Percentiles rank a stretch among this genome's conserved stretches.
phyloP scores from a whole-genome alignment of 30 jellyfish, hydroid and myxozoan genomes.

The Aurelia aurita complex sp. Pacific region DNA sequence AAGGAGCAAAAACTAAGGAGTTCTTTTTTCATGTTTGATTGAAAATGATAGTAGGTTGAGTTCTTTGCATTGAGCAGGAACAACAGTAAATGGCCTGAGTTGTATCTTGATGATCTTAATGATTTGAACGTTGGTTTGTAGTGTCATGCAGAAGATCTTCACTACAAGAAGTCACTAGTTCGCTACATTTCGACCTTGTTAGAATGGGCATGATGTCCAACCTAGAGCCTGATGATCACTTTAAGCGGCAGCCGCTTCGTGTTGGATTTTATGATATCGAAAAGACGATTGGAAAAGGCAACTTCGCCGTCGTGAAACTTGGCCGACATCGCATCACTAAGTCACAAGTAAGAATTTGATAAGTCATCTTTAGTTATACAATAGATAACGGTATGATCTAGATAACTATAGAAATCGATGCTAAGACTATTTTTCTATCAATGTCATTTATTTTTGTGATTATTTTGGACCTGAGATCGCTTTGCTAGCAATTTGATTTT shows the following conservation, averaged over 20 bases:
- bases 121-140: conserved; percentile 27
- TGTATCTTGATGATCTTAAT: not conserved
- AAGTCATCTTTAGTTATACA: not conserved
- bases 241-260: conserved; percentile 86
- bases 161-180: conserved; percentile 39
- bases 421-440: not conserved
- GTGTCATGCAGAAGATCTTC: conserved; percentile 68
- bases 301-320: conserved; percentile 96
- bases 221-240: conserved; percentile 65
- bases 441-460: not conserved
- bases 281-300: conserved; percentile 97
- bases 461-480: too few species aligned
- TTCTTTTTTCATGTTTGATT: conserved; percentile 14
- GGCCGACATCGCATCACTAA: conserved; percentile 90
- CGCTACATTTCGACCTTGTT: conserved; percentile 26
- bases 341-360: conserved; percentile 70
- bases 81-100: conserved; percentile 43
- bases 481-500: too few species aligned
- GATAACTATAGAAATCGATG: conserved; percentile 6
- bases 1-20: conserved; percentile 15
- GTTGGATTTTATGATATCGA: conserved; percentile 94
- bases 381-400: too few species aligned
- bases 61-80: conserved; percentile 57
- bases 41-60: not conserved
- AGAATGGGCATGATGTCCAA: conserved; percentile 72